Evolutionary conservation across 2,797 vertebrate species (phyloP).

Genomic region (Acanthurus lineatus): DNA sequence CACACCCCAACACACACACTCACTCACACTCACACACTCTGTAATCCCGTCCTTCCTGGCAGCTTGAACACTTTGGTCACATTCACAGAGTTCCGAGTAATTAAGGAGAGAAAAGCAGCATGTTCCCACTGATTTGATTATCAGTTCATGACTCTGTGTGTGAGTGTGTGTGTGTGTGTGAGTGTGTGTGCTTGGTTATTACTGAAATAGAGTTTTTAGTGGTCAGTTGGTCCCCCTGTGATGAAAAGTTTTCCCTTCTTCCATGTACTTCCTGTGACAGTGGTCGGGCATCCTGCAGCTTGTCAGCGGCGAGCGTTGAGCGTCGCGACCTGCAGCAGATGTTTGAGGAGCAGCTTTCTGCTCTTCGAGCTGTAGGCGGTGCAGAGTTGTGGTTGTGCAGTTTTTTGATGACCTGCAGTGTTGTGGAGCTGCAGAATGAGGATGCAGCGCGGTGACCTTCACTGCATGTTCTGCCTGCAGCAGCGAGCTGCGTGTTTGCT

Average conservation of each 20-base stretch:
- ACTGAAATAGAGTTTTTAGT: no score
- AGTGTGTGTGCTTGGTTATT: no score
- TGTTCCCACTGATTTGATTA: constrained; percentile 1
- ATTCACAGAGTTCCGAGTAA: constrained; percentile 1
- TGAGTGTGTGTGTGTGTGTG: neutral
- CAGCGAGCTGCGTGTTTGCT: neutral
- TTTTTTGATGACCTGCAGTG: neutral
- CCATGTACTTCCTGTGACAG: no score
- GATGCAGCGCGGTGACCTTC: neutral
- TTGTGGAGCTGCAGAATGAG: neutral
- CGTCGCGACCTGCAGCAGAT: neutral
- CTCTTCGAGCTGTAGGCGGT: neutral
- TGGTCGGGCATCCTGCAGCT: no score
- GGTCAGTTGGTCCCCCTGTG: no score
- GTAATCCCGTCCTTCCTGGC: constrained; percentile 7
- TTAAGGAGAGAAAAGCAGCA: neutral
- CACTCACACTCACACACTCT: neutral
- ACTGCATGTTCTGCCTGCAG: neutral
- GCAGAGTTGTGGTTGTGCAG: neutral
- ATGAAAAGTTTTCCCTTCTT: no score
- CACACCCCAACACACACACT: neutral
- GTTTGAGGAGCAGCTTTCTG: no score
- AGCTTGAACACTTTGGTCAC: constrained; percentile 1
- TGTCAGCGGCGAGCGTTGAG: neutral
- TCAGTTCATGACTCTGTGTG: neutral